phyloP scores from a whole-genome alignment of 2,888 invertebrate species.

The Diaphora mendica region DNA sequence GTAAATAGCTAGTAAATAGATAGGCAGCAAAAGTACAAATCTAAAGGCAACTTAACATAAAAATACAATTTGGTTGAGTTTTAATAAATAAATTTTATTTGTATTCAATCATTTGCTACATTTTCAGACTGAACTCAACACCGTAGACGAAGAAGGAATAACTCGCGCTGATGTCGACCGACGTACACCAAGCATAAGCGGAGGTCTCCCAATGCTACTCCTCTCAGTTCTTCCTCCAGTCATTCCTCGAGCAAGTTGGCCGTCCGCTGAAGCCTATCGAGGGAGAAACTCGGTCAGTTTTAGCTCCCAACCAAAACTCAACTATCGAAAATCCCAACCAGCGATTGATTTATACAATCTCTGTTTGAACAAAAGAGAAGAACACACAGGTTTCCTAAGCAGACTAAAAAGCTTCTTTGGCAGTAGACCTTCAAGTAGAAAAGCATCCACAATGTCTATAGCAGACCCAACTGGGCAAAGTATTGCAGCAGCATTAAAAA shows the following conservation, averaged over 20 bases:
- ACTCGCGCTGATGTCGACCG: slow-evolving; percentile 53
- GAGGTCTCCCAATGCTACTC: slow-evolving; percentile 89
- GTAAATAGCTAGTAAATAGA: too few relatives aligned
- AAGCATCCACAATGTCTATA: slow-evolving; percentile 89
- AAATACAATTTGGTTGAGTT: not conserved
- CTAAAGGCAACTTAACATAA: not conserved
- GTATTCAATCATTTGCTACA: not conserved
- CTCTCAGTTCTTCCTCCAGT: slow-evolving; percentile 91
- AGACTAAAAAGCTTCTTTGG: slow-evolving; percentile 88
- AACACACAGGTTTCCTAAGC: slow-evolving; percentile 85
- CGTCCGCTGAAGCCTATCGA: slow-evolving; percentile 89
- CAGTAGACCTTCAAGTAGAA: slow-evolving; percentile 88
- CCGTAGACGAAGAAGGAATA: slow-evolving; percentile 77
- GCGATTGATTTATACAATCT: slow-evolving; percentile 87
- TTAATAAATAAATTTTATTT: not conserved
- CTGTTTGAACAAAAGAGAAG: slow-evolving; percentile 85
- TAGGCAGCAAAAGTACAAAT: not conserved
- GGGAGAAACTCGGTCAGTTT: slow-evolving; percentile 88
- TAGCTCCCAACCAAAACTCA: slow-evolving; percentile 89
- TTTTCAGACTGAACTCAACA: slow-evolving; percentile 78
- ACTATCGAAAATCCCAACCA: slow-evolving; percentile 85
- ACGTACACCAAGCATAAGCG: slow-evolving; percentile 89
- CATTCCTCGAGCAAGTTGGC: slow-evolving; percentile 92
- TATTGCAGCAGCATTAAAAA: slow-evolving; percentile 89
- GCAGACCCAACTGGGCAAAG: slow-evolving; percentile 86